phyloP scores from a whole-genome alignment of 92 coral and sea anemone species.

The Anthopleura xanthogrammica region DNA sequence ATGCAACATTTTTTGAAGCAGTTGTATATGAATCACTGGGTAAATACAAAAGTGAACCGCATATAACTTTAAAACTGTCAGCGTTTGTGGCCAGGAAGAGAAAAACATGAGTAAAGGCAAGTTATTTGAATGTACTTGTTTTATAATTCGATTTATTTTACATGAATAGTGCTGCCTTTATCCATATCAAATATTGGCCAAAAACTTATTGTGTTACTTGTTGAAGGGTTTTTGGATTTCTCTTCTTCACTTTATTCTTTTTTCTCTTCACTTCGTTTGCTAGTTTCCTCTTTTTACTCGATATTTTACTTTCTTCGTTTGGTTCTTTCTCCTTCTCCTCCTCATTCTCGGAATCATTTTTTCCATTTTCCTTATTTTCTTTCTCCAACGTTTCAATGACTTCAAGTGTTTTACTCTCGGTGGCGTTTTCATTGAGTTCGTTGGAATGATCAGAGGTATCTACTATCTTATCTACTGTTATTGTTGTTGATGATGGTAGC shows the following conservation, averaged over 20 bases:
- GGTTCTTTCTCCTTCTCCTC: background rate
- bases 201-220: background rate
- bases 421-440: background rate
- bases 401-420: background rate
- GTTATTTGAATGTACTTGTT: too few relatives aligned
- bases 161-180: too few relatives aligned
- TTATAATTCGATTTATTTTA: too few relatives aligned
- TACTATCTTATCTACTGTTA: background rate
- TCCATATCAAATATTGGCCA: too few relatives aligned
- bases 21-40: too few relatives aligned
- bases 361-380: constrained; percentile 11
- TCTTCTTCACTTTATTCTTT: constrained; percentile 4
- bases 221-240: constrained; percentile 7
- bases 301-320: background rate
- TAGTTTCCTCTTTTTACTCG: background rate
- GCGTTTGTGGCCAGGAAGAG: too few relatives aligned
- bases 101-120: too few relatives aligned
- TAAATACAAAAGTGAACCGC: too few relatives aligned
- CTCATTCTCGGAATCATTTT: background rate
- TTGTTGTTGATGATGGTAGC: background rate
- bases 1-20: too few relatives aligned
- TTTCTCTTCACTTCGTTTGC: background rate
- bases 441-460: background rate
- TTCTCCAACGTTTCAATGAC: background rate
- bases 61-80: too few relatives aligned